Base-by-base conservation (phyloP, 2,797 vertebrate species). In the Morelia viridis region DNA sequence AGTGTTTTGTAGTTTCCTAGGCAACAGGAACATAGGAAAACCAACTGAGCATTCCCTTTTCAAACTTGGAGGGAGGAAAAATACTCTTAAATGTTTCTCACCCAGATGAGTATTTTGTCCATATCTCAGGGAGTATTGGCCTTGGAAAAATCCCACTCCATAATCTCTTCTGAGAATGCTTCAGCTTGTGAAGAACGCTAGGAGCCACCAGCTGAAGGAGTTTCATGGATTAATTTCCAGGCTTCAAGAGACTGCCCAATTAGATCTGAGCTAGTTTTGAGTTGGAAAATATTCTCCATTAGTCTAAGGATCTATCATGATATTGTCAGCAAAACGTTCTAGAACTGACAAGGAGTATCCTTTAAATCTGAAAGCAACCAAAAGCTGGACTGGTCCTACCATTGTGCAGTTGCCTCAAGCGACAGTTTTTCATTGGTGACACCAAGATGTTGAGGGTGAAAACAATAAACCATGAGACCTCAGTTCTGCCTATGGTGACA, bases 1-100 rank as follows among this genome's bases (percentile, higher is more conserved):
- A 31, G n/a, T 26, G 88, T 46, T 83, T 84, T 62, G 62, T 12
- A 65, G 88, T 89, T 89, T 87, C 86, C 60, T 61, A 87, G 86
- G 41, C 86, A 87, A 62, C 58, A 22, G 24, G 86, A 87, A 46
- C 60, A 12, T 26, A 62, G 24, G 60, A 62, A 87, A 56, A 28
- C 46, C 58, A 8, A 28, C 9, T 2, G 12, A 46, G 58, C 2
- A 4, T 8, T 35, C 19, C 31, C 57, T 60, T 60, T 62, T 17
- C 24, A 88, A 88, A 88, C 28, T 26, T 53, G 41, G 61, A 88
- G 87, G 60, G 41, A 64, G 8, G 61, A 17, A 88, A 80, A 80
- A 41, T 46, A 46, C 71, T 80, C 19, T 80, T 41, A 8, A 53
- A 3, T 46, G 61, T 28, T 35, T 87, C 86, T 46, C 84, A 1